phyloP scores from a whole-genome alignment of 2,113 vertebrate genomes.

The Manacus vitellinus region DNA sequence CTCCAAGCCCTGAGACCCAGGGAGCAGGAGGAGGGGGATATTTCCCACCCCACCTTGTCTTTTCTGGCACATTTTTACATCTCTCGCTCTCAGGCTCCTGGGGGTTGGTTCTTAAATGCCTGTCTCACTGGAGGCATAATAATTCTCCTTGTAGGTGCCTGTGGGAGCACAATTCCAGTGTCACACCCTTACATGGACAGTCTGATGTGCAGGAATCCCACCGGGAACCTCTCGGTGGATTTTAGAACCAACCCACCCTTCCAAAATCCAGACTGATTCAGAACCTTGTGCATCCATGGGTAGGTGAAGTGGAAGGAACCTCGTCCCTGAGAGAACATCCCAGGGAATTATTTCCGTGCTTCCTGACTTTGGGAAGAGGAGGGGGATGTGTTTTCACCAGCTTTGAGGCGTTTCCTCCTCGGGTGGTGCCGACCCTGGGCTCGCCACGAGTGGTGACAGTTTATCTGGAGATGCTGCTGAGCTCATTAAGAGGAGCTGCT shows the following conservation, averaged over 20 bases:
- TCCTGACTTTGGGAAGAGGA: not conserved
- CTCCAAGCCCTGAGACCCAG: not conserved
- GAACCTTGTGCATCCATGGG: not conserved
- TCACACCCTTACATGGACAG: fast-evolving
- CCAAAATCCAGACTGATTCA: not conserved
- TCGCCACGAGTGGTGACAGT: slow-evolving; percentile 73
- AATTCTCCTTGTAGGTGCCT: not conserved
- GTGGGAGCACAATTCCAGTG: not conserved
- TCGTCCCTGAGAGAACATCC: not conserved
- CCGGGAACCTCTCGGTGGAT: not conserved
- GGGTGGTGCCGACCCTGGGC: not conserved
- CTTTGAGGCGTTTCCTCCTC: not conserved
- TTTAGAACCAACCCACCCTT: not conserved
- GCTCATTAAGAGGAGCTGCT: slow-evolving; percentile 67
- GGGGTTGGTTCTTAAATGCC: not conserved
- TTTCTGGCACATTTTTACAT: not conserved
- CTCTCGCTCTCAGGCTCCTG: not conserved
- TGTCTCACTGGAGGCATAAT: not conserved
- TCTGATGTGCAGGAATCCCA: not conserved
- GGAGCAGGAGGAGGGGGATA: not conserved
- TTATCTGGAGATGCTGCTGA: slow-evolving; percentile 73
- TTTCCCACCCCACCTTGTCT: not conserved
- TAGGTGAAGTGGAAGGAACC: not conserved
- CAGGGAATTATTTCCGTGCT: not conserved
- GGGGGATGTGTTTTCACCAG: not conserved